Percentiles rank a stretch among this genome's conserved stretches.
phyloP scores from a whole-genome alignment of 2,113 vertebrate species.

The Saimiri boliviensis region DNA sequence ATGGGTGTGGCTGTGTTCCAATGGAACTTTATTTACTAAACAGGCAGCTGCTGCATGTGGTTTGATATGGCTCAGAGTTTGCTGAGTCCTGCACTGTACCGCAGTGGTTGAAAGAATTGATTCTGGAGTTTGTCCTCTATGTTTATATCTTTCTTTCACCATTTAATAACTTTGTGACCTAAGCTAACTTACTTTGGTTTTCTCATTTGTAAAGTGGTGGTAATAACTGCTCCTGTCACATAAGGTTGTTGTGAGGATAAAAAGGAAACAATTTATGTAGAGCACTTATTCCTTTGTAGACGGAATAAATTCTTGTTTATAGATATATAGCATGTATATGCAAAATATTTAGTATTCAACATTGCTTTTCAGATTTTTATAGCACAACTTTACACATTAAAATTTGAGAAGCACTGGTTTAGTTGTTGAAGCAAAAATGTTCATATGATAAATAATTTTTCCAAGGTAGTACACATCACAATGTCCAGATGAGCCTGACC shows the following conservation, averaged over 20 bases:
- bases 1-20: background rate
- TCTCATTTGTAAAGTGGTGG: background rate
- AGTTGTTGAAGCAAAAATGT: background rate
- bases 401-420: background rate
- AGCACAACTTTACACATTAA: background rate
- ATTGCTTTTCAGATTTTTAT: slow-evolving; percentile 12
- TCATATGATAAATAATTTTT: background rate
- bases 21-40: background rate
- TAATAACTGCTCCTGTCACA: background rate
- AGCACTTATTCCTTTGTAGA: background rate
- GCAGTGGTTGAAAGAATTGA: background rate
- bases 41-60: background rate
- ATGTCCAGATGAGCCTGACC: background rate
- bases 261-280: slow-evolving; percentile 32
- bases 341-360: slow-evolving; percentile 31
- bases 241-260: background rate
- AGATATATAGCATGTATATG: background rate
- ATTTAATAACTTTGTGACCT: background rate
- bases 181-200: background rate
- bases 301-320: slow-evolving; percentile 21
- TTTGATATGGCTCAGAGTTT: background rate
- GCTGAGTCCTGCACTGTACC: background rate
- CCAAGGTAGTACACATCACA: background rate
- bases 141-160: background rate
- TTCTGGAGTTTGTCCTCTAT: background rate